Conservation (phyloP, 2,797 vertebrate species). For the Dryobates pubescens region DNA sequence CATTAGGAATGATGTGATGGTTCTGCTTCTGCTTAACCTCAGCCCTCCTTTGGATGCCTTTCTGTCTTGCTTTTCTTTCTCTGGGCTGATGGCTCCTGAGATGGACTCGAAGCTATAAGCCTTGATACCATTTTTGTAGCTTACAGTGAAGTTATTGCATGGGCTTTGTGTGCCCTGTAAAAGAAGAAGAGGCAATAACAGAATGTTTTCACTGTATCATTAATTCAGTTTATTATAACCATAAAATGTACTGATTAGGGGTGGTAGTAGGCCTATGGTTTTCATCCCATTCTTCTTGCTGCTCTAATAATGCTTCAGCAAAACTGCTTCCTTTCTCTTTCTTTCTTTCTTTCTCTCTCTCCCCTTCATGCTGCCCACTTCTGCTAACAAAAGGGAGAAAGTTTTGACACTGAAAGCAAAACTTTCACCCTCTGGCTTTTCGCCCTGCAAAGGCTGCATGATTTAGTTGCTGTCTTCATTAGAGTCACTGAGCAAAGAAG, state of each 20-base stretch:
- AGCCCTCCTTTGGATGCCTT: not conserved
- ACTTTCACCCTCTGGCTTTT: slow-evolving; percentile 13
- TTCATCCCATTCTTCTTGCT: slow-evolving; percentile 11
- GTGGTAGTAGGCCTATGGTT: slow-evolving; percentile 1
- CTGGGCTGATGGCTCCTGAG: not conserved
- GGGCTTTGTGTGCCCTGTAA: not conserved
- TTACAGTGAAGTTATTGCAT: not conserved
- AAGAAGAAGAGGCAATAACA: not conserved
- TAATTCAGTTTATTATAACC: slow-evolving; percentile 55
- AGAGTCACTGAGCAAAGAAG: not conserved
- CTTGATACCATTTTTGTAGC: not conserved
- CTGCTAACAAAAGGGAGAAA: not conserved
- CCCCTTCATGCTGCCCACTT: not conserved
- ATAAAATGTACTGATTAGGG: slow-evolving; percentile 27
- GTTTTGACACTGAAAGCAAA: slow-evolving; percentile 22
- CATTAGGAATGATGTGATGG: not conserved
- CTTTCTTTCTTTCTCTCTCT: not conserved
- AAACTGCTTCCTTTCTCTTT: not conserved
- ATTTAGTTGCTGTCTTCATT: slow-evolving; percentile 40
- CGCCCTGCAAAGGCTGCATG: not conserved
- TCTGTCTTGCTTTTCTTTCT: not conserved
- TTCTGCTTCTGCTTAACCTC: not conserved
- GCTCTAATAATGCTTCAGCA: slow-evolving; percentile 6
- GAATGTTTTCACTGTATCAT: slow-evolving; percentile 41
- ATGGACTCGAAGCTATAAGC: not conserved